phyloP scores from a whole-genome alignment of 2,113 vertebrate genomes.

The Atractosteus spatula region DNA sequence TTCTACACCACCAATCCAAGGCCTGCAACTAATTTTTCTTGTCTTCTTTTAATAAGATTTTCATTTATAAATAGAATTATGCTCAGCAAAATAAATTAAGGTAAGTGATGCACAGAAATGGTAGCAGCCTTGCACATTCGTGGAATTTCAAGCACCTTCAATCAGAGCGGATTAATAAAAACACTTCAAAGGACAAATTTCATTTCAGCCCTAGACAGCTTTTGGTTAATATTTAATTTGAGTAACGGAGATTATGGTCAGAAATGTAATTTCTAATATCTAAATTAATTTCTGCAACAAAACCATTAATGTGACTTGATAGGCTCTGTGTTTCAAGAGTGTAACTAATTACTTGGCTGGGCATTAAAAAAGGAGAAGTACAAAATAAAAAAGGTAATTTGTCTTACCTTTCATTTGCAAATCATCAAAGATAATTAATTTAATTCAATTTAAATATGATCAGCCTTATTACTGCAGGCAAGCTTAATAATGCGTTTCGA shows the following conservation, averaged over 20 bases:
- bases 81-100: constrained; percentile 96
- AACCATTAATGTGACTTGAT: constrained; percentile 79
- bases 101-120: constrained; percentile 86
- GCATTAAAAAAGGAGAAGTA: constrained; percentile 55
- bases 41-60: constrained; percentile 98
- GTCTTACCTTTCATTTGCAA: constrained; percentile 60
- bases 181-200: constrained; percentile 86
- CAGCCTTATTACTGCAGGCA: constrained; percentile 46
- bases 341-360: constrained; percentile 63
- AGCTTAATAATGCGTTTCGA: constrained; percentile 31
- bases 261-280: constrained; percentile 87
- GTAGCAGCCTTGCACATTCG: constrained; percentile 68
- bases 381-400: constrained; percentile 69
- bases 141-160: constrained; percentile 77
- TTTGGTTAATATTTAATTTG: constrained; percentile 87
- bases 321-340: constrained; percentile 74
- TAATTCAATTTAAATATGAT: constrained; percentile 63
- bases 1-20: constrained; percentile 91
- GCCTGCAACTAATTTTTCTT: constrained; percentile 93
- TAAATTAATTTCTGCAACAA: constrained; percentile 87
- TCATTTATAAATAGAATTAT: constrained; percentile 99
- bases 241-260: constrained; percentile 88
- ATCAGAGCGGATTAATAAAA: constrained; percentile 84
- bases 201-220: constrained; percentile 78
- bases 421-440: constrained; percentile 64